Percentiles rank a stretch among this genome's conserved stretches.
Conservation (phyloP, 2,888 invertebrate genomes). For the Drosophila aldrichi region DNA sequence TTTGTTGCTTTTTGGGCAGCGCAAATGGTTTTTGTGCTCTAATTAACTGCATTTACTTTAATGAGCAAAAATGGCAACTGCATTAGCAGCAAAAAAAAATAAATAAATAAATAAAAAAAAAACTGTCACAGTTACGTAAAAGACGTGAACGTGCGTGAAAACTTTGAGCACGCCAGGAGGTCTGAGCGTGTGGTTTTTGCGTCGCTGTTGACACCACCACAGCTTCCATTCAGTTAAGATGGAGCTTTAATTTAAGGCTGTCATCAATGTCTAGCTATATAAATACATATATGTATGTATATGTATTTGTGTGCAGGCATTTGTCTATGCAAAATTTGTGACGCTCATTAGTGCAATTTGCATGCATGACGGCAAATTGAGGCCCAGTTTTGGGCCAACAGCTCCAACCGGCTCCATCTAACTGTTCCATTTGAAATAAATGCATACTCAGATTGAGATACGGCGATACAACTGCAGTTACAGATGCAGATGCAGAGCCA, state of each 20-base stretch:
- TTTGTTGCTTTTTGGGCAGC: slow-evolving; percentile 1
- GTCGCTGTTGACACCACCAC: slow-evolving; percentile 30
- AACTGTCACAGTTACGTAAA: slow-evolving; percentile 48
- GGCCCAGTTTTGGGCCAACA: slow-evolving; percentile 54
- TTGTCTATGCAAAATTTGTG: slow-evolving; percentile 76
- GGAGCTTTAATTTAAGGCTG: slow-evolving; percentile 28
- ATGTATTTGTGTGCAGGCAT: slow-evolving; percentile 42
- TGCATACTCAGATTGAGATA: slow-evolving; percentile 49
- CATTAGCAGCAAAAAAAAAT: slow-evolving; percentile 29
- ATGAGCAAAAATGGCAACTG: slow-evolving; percentile 74
- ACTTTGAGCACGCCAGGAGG: slow-evolving; percentile 40
- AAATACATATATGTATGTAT: too few relatives aligned
- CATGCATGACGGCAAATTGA: slow-evolving; percentile 77
- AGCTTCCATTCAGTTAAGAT: background rate
- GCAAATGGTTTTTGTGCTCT: slow-evolving; percentile 65
- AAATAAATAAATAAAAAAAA: background rate
- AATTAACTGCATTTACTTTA: slow-evolving; percentile 80
- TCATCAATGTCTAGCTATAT: slow-evolving; percentile 5
- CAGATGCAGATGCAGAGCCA: slow-evolving; percentile 18
- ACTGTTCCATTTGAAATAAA: slow-evolving; percentile 63
- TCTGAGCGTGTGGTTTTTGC: background rate
- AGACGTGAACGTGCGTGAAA: slow-evolving; percentile 70
- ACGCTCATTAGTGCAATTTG: slow-evolving; percentile 79
- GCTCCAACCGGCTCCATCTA: slow-evolving; percentile 53
- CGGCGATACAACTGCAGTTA: slow-evolving; percentile 16